Conservation (phyloP, 1,140 invertebrate species). For the Adoxophyes honmai region DNA sequence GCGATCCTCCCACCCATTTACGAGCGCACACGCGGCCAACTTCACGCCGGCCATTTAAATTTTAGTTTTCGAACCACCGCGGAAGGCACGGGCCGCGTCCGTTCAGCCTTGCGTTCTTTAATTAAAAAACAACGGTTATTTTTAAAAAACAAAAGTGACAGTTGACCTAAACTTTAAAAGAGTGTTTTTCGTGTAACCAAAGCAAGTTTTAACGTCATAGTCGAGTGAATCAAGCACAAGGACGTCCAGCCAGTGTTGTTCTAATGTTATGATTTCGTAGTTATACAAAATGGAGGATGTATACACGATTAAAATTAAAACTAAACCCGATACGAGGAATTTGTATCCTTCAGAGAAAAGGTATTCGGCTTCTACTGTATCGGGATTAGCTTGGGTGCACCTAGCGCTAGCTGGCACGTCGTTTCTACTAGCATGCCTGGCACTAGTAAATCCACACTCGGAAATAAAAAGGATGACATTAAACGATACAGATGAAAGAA, state of each 20-base stretch:
- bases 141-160: constrained; percentile 13
- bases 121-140: not conserved
- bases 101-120: not conserved
- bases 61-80: constrained; percentile 2
- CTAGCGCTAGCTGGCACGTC: constrained; percentile 75
- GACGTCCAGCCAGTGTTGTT: not conserved
- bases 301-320: constrained; percentile 81
- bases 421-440: constrained; percentile 76
- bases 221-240: not conserved
- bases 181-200: too few relatives aligned
- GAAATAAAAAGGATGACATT: constrained; percentile 16
- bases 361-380: constrained; percentile 82
- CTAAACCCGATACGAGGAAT: constrained; percentile 78
- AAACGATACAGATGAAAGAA: constrained; percentile 18
- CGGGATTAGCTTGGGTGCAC: constrained; percentile 80
- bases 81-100: not conserved
- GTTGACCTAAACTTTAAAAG: not conserved
- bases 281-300: constrained; percentile 79
- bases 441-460: constrained; percentile 62
- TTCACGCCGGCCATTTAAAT: not conserved
- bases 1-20: not conserved
- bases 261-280: constrained; percentile 13
- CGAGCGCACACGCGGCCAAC: not conserved
- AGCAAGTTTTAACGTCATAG: not conserved
- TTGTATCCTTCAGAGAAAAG: constrained; percentile 81